Conservation (phyloP, 2,797 vertebrate genomes). For the Scleropages formosus region DNA sequence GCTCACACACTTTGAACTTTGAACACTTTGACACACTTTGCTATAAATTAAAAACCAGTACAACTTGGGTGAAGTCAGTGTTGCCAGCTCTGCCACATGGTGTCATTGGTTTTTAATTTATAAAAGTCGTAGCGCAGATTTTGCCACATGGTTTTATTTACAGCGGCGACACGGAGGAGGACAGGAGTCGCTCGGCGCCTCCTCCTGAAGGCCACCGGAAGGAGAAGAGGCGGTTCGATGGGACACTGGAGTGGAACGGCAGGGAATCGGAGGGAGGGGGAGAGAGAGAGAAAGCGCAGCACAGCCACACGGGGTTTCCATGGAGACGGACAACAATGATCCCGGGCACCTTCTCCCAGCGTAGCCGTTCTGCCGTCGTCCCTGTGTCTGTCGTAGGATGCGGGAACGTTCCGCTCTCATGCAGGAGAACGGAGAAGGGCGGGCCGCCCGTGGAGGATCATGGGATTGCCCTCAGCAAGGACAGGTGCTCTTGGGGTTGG, state of each 20-base stretch:
- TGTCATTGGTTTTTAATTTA: too few species aligned
- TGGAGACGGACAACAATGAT: constrained; percentile 34
- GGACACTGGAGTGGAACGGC: neutral
- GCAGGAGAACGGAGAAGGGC: constrained; percentile 18
- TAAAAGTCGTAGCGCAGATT: too few species aligned
- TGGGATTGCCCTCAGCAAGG: constrained; percentile 76
- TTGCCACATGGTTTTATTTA: too few species aligned
- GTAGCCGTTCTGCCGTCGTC: constrained; percentile 35
- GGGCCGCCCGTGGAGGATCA: constrained; percentile 21
- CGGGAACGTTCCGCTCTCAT: constrained; percentile 8
- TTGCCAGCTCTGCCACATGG: too few species aligned
- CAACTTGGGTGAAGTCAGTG: too few species aligned
- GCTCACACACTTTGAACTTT: too few species aligned
- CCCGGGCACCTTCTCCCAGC: constrained; percentile 46
- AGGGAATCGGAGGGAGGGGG: neutral
- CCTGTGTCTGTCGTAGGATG: constrained; percentile 11
- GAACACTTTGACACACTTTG: too few species aligned
- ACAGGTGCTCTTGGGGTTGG: constrained; percentile 75
- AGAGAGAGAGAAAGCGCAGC: constrained; percentile 15
- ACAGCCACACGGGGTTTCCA: constrained; percentile 34
- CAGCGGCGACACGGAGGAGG: constrained; percentile 2
- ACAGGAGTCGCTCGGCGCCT: neutral
- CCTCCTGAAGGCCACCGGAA: constrained; percentile 24
- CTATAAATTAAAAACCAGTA: too few species aligned
- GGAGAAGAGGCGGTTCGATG: constrained; percentile 27